A percentile compares a stretch with the other conserved stretches of the same genome.
These are phyloP conservation scores for Puma concolor DNA, from an alignment of 2,113 vertebrate species.

Conservation along the genomic window DNA sequence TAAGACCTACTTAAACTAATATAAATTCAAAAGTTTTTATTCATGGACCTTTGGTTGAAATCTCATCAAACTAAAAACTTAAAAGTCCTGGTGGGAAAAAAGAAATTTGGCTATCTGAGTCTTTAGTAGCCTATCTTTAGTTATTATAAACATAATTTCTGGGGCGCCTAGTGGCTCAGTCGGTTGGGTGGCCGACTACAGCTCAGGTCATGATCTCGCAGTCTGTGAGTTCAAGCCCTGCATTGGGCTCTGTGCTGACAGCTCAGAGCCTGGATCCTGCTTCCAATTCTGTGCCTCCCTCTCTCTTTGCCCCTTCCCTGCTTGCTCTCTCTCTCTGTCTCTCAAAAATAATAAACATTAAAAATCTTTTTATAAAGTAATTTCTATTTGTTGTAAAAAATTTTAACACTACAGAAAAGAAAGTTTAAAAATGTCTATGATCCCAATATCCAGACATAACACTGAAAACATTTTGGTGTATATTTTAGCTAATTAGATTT, in stretches of 20 bases:
- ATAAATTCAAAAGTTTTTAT: constrained; percentile 11
- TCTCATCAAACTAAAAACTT: neutral
- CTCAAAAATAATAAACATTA: too few relatives aligned
- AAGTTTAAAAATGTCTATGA: neutral
- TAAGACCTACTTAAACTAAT: neutral
- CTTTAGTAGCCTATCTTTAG: neutral
- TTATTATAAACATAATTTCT: neutral
- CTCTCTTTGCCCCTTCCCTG: too few relatives aligned
- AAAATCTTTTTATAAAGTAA: neutral
- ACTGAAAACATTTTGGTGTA: neutral
- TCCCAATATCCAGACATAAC: neutral
- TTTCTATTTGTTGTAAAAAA: neutral
- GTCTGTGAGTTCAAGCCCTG: too few relatives aligned
- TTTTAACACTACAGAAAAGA: neutral
- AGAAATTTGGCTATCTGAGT: neutral
- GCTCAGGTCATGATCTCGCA: too few relatives aligned
- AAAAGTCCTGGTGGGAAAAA: neutral
- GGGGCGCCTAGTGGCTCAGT: too few relatives aligned
- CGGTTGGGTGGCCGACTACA: too few relatives aligned
- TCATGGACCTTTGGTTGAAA: neutral
- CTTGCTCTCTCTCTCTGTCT: too few relatives aligned
- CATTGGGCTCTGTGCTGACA: too few relatives aligned
- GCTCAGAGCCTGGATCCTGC: too few relatives aligned
- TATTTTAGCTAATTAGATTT: constrained; percentile 14
- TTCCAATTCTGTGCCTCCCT: too few relatives aligned